Percentiles rank a stretch among this genome's conserved stretches.
Evolutionary conservation across 2,888 invertebrate species (phyloP).

Genomic region (Rhingia rostrata): DNA sequence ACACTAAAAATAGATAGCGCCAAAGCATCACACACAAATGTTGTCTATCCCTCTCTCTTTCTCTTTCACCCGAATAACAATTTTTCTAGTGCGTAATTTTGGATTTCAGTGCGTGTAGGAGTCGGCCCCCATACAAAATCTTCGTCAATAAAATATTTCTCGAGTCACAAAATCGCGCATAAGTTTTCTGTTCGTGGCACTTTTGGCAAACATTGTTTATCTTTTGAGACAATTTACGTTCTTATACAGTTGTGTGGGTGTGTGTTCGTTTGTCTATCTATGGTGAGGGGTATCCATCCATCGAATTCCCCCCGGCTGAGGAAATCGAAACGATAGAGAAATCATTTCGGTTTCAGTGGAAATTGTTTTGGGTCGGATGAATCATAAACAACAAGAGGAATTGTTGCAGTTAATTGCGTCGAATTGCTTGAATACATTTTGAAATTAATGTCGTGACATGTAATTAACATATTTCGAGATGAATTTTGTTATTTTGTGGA

Average conservation of each 20-base stretch:
- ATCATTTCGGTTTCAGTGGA: not conserved
- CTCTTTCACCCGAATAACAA: not conserved
- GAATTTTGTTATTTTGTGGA: too few relatives aligned
- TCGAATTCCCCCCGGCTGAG: too few relatives aligned
- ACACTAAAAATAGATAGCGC: not conserved
- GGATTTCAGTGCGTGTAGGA: not conserved
- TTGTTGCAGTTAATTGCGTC: not conserved
- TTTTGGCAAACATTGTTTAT: too few relatives aligned
- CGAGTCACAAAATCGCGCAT: not conserved
- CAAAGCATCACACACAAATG: not conserved
- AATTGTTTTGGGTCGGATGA: not conserved
- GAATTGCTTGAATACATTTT: not conserved
- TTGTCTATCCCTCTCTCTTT: too few relatives aligned
- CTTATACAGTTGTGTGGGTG: too few relatives aligned
- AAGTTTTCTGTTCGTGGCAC: not conserved
- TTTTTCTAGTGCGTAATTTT: not conserved
- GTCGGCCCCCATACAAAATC: not conserved
- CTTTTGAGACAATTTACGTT: too few relatives aligned
- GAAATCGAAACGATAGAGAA: not conserved
- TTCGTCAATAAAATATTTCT: not conserved
- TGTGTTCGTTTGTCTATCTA: too few relatives aligned
- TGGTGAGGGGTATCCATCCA: too few relatives aligned
- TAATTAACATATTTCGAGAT: too few relatives aligned
- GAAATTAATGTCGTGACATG: too few relatives aligned
- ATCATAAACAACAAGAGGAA: not conserved